These are phyloP conservation scores for Ormyrus rosae DNA, from an alignment of 2,888 invertebrate species.

Conservation along the genomic window DNA sequence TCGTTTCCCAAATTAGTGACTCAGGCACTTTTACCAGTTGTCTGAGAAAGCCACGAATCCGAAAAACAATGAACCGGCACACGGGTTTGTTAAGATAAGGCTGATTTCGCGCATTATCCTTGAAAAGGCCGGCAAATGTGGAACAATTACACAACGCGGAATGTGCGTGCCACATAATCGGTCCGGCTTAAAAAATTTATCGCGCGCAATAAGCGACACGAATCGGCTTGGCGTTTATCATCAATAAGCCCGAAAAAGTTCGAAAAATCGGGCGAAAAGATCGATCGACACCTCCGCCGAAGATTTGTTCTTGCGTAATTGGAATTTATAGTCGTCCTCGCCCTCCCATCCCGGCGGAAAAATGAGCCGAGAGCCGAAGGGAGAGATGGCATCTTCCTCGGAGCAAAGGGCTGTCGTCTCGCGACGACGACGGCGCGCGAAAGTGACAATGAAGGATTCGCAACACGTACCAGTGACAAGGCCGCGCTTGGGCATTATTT, in stretches of 20 bases:
- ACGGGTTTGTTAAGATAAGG: neutral
- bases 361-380: too few species aligned
- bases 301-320: constrained; percentile 7
- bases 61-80: neutral
- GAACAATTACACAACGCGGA: constrained; percentile 35
- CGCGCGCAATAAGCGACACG: constrained; percentile 22
- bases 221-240: neutral
- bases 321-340: constrained; percentile 23
- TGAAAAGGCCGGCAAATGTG: constrained; percentile 29
- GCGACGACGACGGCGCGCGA: constrained; percentile 55
- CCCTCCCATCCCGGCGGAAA: too few species aligned
- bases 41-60: too few species aligned
- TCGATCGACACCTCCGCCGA: constrained; percentile 22
- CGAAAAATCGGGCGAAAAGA: neutral
- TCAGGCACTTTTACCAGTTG: too few species aligned
- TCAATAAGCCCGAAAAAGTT: neutral
- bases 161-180: constrained; percentile 21
- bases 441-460: constrained; percentile 63
- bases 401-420: constrained; percentile 33
- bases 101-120: constrained; percentile 3
- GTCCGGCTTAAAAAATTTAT: constrained; percentile 4
- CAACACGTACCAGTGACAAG: constrained; percentile 59
- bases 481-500: constrained; percentile 59
- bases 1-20: too few species aligned
- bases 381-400: too few species aligned